These are phyloP conservation scores for Oncorhynchus clarkii DNA, from an alignment of 2,113 vertebrate species.

Conservation along the genomic window DNA sequence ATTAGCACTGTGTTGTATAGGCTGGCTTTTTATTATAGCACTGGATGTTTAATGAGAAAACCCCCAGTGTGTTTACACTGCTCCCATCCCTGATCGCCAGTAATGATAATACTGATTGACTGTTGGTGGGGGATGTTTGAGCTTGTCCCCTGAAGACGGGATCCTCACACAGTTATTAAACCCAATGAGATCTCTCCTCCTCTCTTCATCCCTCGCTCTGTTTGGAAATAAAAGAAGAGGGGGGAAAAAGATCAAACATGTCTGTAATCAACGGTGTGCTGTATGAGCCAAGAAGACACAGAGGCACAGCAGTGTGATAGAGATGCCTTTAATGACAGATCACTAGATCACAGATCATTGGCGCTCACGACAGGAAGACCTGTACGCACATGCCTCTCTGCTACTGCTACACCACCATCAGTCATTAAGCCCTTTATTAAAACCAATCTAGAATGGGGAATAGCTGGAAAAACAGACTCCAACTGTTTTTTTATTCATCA, in stretches of 20 bases:
- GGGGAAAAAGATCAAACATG: slow-evolving; percentile 55
- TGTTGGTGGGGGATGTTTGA: slow-evolving; percentile 24
- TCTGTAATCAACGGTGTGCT: slow-evolving; percentile 1
- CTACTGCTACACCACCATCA: not conserved
- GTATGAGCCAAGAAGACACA: slow-evolving; percentile 29
- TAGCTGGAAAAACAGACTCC: too few relatives aligned
- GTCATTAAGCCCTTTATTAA: slow-evolving; percentile 23
- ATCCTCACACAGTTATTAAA: slow-evolving; percentile 45
- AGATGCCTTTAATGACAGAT: slow-evolving; percentile 42
- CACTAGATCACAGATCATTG: too few relatives aligned
- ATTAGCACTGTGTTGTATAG: slow-evolving; percentile 59
- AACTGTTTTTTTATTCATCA: too few relatives aligned
- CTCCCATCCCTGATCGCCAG: slow-evolving; percentile 27
- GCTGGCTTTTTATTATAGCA: slow-evolving; percentile 57
- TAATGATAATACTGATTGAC: slow-evolving; percentile 52
- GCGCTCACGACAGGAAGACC: slow-evolving; percentile 33
- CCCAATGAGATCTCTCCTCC: slow-evolving; percentile 38
- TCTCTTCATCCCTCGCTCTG: not conserved
- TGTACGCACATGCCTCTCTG: slow-evolving; percentile 44
- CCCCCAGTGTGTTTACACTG: slow-evolving; percentile 54
- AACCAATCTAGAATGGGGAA: too few relatives aligned
- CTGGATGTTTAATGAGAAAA: slow-evolving; percentile 60
- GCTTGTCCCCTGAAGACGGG: slow-evolving; percentile 36
- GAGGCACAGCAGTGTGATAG: slow-evolving; percentile 23
- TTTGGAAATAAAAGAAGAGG: slow-evolving; percentile 8